A percentile compares a stretch with the other conserved stretches of the same genome.
These are phyloP conservation scores for Heliconius hermathena DNA, from an alignment of 1,140 invertebrate species.

Conservation along the genomic window DNA sequence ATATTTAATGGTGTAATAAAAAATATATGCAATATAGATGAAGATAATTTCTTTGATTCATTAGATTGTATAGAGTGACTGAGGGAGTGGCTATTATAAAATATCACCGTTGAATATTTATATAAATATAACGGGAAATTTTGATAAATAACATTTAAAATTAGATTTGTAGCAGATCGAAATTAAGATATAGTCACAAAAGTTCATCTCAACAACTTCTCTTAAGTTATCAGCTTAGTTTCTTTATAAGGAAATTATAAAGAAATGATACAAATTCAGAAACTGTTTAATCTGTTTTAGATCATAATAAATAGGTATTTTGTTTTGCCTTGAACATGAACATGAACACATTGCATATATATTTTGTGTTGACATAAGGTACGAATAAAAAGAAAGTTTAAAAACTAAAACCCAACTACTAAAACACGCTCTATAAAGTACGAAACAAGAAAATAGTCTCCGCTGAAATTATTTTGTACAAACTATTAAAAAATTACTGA, in stretches of 20 bases:
- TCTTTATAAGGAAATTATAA: not conserved
- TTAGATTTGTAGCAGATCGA: not conserved
- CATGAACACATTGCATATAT: no score
- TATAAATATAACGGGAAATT: not conserved
- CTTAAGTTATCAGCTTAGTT: not conserved
- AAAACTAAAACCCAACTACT: no score
- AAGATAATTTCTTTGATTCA: slow-evolving; percentile 38
- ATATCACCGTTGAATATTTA: not conserved
- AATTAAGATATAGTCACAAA: not conserved
- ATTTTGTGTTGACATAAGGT: no score
- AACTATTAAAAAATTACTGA: no score
- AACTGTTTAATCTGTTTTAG: not conserved
- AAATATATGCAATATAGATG: slow-evolving; percentile 35
- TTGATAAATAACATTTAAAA: not conserved
- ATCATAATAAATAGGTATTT: not conserved
- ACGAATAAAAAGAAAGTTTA: no score
- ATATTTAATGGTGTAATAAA: slow-evolving; percentile 36
- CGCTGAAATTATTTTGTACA: no score
- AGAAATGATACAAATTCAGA: not conserved
- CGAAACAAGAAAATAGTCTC: no score
- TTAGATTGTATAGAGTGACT: slow-evolving; percentile 19
- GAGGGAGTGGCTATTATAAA: not conserved
- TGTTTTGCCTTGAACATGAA: no score
- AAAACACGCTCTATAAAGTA: no score
- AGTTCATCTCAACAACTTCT: not conserved